Evolutionary conservation across 64 coral and sea anemone genomes (phyloP).

Genomic region (Pocillopora verrucosa): DNA sequence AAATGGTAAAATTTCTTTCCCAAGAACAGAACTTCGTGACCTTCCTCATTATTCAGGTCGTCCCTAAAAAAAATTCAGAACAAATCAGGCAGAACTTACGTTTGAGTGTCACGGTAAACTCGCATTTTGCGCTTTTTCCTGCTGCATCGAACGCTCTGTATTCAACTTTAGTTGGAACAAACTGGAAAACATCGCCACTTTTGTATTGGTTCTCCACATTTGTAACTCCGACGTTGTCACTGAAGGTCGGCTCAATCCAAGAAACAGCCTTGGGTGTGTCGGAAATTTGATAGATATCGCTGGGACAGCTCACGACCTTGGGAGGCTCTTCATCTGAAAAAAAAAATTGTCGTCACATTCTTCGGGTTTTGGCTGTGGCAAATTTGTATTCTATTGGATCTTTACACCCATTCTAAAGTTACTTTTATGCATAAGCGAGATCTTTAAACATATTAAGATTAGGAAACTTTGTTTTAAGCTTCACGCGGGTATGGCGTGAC

Average conservation of each 20-base stretch:
- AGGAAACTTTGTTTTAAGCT: too few species aligned
- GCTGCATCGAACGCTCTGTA: constrained; percentile 28
- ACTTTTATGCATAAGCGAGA: too few species aligned
- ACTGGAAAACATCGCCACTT: neutral
- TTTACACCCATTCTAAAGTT: neutral
- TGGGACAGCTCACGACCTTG: constrained; percentile 19
- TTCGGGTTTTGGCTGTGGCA: too few species aligned
- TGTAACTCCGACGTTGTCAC: constrained; percentile 46
- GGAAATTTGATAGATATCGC: neutral
- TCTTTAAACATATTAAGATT: too few species aligned
- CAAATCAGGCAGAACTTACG: constrained; percentile 8
- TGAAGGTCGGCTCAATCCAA: constrained; percentile 41
- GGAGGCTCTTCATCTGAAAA: constrained; percentile 37
- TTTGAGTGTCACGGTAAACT: constrained; percentile 39
- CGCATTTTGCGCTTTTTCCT: constrained; percentile 13
- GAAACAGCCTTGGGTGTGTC: constrained; percentile 12
- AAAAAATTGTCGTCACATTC: neutral
- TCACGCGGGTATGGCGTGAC: too few species aligned
- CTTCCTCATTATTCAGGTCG: too few species aligned
- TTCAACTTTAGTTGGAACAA: constrained; percentile 8
- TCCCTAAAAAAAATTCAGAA: neutral
- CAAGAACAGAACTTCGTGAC: too few species aligned
- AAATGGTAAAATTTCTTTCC: too few species aligned
- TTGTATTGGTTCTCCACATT: constrained; percentile 12
- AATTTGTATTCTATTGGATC: neutral